A percentile compares a stretch with the other conserved stretches of the same genome.
These are phyloP conservation scores for Florisuga fusca DNA, from an alignment of 2,797 vertebrate species.

Conservation along the genomic window DNA sequence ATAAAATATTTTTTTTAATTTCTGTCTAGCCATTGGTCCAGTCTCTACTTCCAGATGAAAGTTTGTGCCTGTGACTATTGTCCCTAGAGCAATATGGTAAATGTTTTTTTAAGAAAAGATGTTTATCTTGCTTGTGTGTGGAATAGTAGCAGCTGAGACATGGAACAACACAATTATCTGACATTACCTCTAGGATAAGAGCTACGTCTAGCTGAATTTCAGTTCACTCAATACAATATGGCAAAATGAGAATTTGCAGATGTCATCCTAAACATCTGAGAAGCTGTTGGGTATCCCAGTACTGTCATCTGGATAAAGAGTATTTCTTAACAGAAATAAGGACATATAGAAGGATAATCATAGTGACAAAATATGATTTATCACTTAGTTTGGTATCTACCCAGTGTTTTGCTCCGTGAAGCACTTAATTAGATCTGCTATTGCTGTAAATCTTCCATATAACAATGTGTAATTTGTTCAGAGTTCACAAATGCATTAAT, in stretches of 20 bases:
- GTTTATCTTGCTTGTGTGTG: background rate
- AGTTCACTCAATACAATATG: background rate
- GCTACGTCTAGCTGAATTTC: background rate
- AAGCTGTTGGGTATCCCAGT: background rate
- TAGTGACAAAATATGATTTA: background rate
- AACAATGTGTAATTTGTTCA: background rate
- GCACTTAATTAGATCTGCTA: conserved; percentile 21
- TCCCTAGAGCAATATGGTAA: background rate
- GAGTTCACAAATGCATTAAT: background rate
- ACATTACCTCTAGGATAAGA: background rate
- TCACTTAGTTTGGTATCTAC: background rate
- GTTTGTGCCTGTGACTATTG: background rate
- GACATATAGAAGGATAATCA: background rate
- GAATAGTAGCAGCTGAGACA: background rate
- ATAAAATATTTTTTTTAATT: background rate
- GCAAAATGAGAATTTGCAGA: background rate
- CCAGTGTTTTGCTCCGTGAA: conserved; percentile 10
- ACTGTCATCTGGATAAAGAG: background rate
- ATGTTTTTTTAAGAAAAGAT: background rate
- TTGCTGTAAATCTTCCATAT: background rate
- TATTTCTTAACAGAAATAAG: background rate
- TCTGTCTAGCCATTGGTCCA: background rate
- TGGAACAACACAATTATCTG: background rate
- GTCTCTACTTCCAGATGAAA: background rate
- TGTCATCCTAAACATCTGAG: background rate